Conservation (phyloP, 2,113 vertebrate genomes). For the Mesoclemmys tuberculata region DNA sequence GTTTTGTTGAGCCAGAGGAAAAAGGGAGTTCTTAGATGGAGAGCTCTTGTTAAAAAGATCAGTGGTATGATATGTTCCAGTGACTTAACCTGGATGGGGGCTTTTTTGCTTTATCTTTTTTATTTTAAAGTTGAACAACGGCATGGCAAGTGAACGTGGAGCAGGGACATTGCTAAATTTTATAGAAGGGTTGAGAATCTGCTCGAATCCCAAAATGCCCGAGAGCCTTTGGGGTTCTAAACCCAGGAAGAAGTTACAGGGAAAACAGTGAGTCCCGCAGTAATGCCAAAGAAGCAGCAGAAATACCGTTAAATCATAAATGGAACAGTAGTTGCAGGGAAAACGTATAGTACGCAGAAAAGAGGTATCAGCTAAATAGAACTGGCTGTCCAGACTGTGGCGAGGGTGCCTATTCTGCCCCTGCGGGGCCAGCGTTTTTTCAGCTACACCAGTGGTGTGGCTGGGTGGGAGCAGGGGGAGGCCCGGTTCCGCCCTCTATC, state of each 20-base stretch:
- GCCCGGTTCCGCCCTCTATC: too few species aligned
- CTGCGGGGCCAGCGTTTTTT: too few species aligned
- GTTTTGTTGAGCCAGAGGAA: neutral
- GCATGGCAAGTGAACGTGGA: neutral
- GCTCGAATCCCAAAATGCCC: neutral
- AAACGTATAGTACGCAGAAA: neutral
- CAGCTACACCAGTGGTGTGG: too few species aligned
- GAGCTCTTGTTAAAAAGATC: neutral
- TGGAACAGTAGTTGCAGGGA: neutral
- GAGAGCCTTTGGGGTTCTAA: neutral
- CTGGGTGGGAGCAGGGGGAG: too few species aligned
- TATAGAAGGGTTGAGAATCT: neutral
- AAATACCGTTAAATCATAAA: neutral
- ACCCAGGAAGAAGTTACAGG: neutral
- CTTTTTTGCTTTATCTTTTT: neutral
- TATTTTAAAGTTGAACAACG: neutral
- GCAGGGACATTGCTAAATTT: neutral
- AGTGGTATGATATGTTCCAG: neutral
- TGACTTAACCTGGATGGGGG: too few species aligned
- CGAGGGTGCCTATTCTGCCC: too few species aligned
- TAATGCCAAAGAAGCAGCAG: neutral
- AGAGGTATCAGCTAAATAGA: neutral
- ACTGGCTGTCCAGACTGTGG: neutral
- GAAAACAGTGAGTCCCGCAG: neutral
- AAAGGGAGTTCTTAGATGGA: neutral